phyloP scores from a whole-genome alignment of 2,888 invertebrate genomes.

The Cataglyphis altisquamis region DNA sequence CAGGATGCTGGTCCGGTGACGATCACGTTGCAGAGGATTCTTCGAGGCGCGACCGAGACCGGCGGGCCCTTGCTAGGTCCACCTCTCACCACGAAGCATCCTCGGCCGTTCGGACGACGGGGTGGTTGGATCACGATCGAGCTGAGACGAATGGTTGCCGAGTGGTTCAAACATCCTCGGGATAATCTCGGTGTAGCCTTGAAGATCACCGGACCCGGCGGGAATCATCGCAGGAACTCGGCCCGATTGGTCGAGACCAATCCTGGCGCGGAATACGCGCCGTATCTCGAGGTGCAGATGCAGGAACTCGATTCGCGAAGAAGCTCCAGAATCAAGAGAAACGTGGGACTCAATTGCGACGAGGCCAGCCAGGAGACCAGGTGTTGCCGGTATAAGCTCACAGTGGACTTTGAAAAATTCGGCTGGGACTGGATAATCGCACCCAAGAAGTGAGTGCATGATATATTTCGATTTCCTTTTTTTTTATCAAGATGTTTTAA shows the following conservation, averaged over 20 bases:
- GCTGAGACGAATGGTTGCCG: slow-evolving; percentile 91
- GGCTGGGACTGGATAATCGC: slow-evolving; percentile 99
- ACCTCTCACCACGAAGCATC: slow-evolving; percentile 82
- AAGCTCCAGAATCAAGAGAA: slow-evolving; percentile 91
- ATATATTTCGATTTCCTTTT: background rate
- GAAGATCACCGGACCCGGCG: slow-evolving; percentile 88
- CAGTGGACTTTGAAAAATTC: slow-evolving; percentile 97
- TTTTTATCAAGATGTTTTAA: background rate
- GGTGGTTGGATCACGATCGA: slow-evolving; percentile 93
- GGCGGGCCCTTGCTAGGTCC: slow-evolving; percentile 82
- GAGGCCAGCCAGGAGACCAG: slow-evolving; percentile 93
- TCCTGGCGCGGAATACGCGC: slow-evolving; percentile 88
- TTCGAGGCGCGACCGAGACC: slow-evolving; percentile 85
- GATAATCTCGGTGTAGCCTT: slow-evolving; percentile 93
- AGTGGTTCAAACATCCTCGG: slow-evolving; percentile 92
- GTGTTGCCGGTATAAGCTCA: slow-evolving; percentile 97
- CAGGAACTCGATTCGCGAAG: slow-evolving; percentile 87
- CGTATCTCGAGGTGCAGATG: slow-evolving; percentile 89
- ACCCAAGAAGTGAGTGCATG: slow-evolving; percentile 90
- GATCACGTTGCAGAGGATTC: slow-evolving; percentile 87
- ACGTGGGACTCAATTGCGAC: slow-evolving; percentile 94
- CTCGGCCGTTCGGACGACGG: slow-evolving; percentile 84
- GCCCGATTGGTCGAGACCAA: slow-evolving; percentile 89
- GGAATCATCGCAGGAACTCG: slow-evolving; percentile 86
- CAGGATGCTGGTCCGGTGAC: slow-evolving; percentile 82